Evolutionary conservation across 2,888 invertebrate species (phyloP), one percentile per base, ranked within the genome.

Genomic region (Odiellus spinosus): DNA sequence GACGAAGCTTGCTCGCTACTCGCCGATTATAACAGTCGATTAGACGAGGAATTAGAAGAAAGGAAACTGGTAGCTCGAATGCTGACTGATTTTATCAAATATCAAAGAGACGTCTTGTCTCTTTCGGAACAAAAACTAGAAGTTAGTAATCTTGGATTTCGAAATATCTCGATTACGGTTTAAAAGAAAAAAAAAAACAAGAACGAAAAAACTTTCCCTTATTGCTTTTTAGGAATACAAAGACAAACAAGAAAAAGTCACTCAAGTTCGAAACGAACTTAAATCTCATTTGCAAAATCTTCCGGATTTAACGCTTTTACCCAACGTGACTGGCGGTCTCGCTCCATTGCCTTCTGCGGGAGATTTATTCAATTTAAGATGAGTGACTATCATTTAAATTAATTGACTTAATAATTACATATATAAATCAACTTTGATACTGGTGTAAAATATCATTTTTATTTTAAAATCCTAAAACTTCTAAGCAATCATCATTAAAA

Each of bases 221-320:
- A n/a, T n/a, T n/a, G n/a, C n/a, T n/a, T n/a, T n/a, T n/a, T 71
- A 93, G 90, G 91, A 93, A 66, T 90, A 87, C 68, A 84, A 82
- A 65, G 80, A 82, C 59, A 90, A 88, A 65, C 71, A 91, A 51
- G 77, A 80, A 58, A 88, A 87, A 68, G 80, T 91, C 42, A 78
- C 82, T 61, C 76, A 76, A 42, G 84, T 93, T 14, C 76, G 87
- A 60, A 76, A 82, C 42, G 91, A 93, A 68, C 78, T 95, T 20
- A 83, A 82, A 63, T 84, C 86, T 12, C 93, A 95, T 69, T 78
- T 95, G 60, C 82, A 86, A 54, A 91, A 85, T 66, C 71, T 95
- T 55, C 95, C 93, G 0, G 93, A 95, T 65, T 74, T 95, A 53
- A 87, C 85, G 0, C 79, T 86, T 53, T 68, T 93, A 46, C 93